phyloP scores from a whole-genome alignment of 2,797 vertebrate genomes.

The Eutrigla gurnardus region DNA sequence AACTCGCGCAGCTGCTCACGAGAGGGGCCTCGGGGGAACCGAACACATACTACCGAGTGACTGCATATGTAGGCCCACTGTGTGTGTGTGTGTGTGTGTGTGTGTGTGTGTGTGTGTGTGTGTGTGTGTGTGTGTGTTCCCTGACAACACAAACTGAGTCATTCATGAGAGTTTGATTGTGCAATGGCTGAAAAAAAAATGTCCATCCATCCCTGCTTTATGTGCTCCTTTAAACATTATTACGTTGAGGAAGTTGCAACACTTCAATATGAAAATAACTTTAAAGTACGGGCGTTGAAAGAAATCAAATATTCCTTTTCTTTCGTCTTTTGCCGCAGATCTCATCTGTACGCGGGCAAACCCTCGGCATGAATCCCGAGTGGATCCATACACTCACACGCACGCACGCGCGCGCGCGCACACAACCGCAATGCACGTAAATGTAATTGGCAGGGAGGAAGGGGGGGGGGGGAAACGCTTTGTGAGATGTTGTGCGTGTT shows the following conservation, averaged over 20 bases:
- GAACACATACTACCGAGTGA: slow-evolving; percentile 47
- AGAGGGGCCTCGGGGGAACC: slow-evolving; percentile 43
- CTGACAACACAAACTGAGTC: slow-evolving; percentile 53
- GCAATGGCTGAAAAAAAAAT: slow-evolving; percentile 19
- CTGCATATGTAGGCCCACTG: slow-evolving; percentile 27
- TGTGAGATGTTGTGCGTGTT: slow-evolving; percentile 20
- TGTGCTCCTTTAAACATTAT: background rate
- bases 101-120: slow-evolving; percentile 9
- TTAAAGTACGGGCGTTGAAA: slow-evolving; percentile 6
- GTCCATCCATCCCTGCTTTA: slow-evolving; percentile 19
- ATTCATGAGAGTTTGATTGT: slow-evolving; percentile 46
- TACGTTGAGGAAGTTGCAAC: slow-evolving; percentile 16
- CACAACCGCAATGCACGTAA: slow-evolving; percentile 57
- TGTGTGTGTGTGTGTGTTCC: slow-evolving; percentile 23
- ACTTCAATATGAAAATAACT: slow-evolving; percentile 19
- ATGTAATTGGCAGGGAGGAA: slow-evolving; percentile 34
- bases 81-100: slow-evolving; percentile 14
- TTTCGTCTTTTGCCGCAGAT: slow-evolving; percentile 18
- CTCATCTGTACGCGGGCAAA: slow-evolving; percentile 13
- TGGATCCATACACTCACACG: background rate
- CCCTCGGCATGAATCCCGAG: slow-evolving; percentile 15
- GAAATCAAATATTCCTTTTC: slow-evolving; percentile 11
- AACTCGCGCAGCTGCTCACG: slow-evolving; percentile 67
- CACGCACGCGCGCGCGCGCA: background rate
- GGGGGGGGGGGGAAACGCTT: background rate